Base-by-base conservation (phyloP, 2,888 invertebrate genomes). In the Capitulum mitella region DNA sequence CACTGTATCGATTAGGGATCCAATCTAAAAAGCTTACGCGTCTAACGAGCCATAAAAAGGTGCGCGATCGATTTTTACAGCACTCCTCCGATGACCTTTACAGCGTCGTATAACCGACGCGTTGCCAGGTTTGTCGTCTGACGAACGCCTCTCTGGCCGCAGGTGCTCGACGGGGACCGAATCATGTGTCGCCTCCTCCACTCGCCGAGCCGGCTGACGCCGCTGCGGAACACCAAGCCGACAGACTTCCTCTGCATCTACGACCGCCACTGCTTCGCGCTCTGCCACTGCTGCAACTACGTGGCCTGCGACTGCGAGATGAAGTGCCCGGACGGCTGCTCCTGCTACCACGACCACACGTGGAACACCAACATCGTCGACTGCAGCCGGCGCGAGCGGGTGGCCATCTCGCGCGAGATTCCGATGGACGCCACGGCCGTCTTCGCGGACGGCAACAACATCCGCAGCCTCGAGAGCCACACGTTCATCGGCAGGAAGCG, bases 271-370 rank as follows among this genome's bases (percentile, higher is more conserved):
- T 97, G 97, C 87, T 96, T 95, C 86, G 93, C 96, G 26, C 89
- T 95, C 81, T 97, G 97, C 85, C 94, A 95, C 85, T 97, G 97
- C 88, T 97, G 97, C 87, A 95, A 96, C 86, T 97, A 95, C 87
- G 96, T 95, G 86, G 95, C 95, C 78, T 97, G 97, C 88, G 97
- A 97, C 87, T 97, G 97, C 88, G 94, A 96, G 88, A 96, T 96
- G 93, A 95, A 93, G 82, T 97, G 97, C 86, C 97, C 97, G 77
- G 90, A 89, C 77, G 94, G 95, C 86, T 97, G 97, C 88, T 93
- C 93, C 80, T 97, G 97, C 85, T 97, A 95, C 88, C 95, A 95
- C 85, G 96, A 97, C 87, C 93, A 94, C 84, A 91, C 93, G 79
- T 97, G 96, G 95, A 91, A 93, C 34, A 93, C 94, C 3, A 96